These are phyloP conservation scores for Diuraphis noxia DNA, from an alignment of 1,140 invertebrate genomes.

Conservation along the genomic window DNA sequence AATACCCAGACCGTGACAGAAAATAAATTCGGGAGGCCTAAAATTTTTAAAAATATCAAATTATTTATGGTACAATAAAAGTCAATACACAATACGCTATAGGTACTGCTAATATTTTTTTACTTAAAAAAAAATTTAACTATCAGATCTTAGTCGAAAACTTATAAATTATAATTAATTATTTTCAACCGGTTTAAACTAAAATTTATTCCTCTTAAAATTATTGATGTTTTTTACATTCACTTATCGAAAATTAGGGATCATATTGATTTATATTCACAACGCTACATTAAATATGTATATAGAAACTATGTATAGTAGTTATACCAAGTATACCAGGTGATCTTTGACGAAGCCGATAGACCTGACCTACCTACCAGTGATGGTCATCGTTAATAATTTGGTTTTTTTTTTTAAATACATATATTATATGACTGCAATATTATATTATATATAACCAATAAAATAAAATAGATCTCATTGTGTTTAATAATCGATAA, in stretches of 20 bases:
- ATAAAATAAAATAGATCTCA: background rate
- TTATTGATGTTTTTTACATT: background rate
- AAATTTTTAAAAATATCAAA: background rate
- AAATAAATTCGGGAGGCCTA: background rate
- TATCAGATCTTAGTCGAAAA: background rate
- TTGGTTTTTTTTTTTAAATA: background rate
- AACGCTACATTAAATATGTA: background rate
- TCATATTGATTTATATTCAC: slow-evolving; percentile 23
- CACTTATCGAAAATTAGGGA: background rate
- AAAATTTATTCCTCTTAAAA: background rate
- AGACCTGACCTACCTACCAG: background rate
- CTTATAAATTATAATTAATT: slow-evolving; percentile 8
- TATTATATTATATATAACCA: background rate
- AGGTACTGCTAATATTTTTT: background rate
- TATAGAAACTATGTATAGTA: background rate
- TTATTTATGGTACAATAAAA: background rate
- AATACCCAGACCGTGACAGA: background rate
- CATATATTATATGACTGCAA: background rate
- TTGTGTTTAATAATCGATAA: background rate
- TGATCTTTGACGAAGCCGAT: background rate
- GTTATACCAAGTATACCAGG: background rate
- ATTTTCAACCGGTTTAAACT: background rate
- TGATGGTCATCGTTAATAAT: background rate
- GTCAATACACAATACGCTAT: too few relatives aligned
- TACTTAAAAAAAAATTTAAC: background rate